These are phyloP conservation scores for Psittacula cyanocephala DNA, from an alignment of 2,113 vertebrate species.

Conservation along the genomic window DNA sequence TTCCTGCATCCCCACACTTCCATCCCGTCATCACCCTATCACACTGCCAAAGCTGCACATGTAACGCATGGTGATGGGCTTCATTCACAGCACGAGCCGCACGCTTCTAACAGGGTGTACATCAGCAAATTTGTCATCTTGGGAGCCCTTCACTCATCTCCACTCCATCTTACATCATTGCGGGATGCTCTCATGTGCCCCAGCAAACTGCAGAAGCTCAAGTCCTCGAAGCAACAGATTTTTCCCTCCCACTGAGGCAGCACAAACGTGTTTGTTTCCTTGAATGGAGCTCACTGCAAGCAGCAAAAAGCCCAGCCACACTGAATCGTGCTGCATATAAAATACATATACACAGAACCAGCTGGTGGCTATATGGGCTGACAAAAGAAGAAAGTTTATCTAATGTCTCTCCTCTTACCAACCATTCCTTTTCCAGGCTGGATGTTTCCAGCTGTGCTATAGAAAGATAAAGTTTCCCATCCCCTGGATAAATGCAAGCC, in stretches of 20 bases:
- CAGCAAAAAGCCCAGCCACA: neutral
- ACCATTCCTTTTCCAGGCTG: neutral
- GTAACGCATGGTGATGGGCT: neutral
- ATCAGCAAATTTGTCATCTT: neutral
- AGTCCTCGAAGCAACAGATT: neutral
- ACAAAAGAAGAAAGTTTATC: neutral
- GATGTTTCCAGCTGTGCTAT: neutral
- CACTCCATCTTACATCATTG: neutral
- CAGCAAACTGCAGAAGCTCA: neutral
- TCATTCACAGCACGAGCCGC: neutral
- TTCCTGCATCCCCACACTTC: neutral
- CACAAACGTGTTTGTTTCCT: neutral
- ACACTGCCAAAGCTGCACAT: neutral
- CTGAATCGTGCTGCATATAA: neutral
- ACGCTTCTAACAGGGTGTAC: rapidly evolving
- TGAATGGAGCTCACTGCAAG: neutral
- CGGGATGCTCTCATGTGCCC: neutral
- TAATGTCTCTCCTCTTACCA: neutral
- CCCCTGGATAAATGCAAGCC: neutral
- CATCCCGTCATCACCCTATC: neutral
- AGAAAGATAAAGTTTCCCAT: neutral
- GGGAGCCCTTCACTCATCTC: neutral
- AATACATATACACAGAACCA: neutral
- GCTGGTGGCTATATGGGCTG: neutral
- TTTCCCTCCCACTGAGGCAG: neutral